These are phyloP conservation scores for Ichneumon xanthorius DNA, from an alignment of 2,888 invertebrate species.

Conservation along the genomic window DNA sequence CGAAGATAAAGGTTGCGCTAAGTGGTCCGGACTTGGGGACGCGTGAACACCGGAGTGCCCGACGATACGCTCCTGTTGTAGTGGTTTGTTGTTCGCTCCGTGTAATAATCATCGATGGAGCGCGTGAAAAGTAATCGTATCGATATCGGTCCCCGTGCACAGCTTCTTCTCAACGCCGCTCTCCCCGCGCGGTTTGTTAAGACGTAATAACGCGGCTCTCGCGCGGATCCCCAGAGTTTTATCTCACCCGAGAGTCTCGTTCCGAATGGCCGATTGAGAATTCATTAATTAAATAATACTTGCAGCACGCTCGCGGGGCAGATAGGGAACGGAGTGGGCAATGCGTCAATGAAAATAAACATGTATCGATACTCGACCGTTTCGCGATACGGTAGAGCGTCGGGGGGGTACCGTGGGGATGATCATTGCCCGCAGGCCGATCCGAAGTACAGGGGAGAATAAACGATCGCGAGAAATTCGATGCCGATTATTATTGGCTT, in stretches of 20 bases:
- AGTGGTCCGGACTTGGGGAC: conserved; percentile 64
- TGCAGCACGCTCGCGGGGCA: conserved; percentile 36
- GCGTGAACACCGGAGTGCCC: conserved; percentile 53
- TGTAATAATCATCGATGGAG: conserved; percentile 56
- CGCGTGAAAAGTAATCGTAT: conserved; percentile 67
- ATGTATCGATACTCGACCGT: conserved; percentile 15
- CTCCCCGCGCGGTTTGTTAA: conserved; percentile 68
- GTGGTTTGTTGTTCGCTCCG: conserved; percentile 12
- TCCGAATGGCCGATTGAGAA: conserved; percentile 72
- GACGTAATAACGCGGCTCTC: conserved; percentile 75
- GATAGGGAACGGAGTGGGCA: conserved; percentile 65
- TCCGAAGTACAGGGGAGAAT: not conserved
- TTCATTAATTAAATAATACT: conserved; percentile 81
- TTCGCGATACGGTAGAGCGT: not conserved
- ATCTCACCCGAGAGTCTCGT: conserved; percentile 51
- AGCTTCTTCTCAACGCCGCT: conserved; percentile 27
- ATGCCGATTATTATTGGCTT: conserved; percentile 4
- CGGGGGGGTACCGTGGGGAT: not conserved
- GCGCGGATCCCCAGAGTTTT: conserved; percentile 10
- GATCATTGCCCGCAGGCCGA: not conserved
- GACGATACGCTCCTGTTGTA: conserved; percentile 46
- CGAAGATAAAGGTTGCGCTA: conserved; percentile 69
- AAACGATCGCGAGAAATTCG: conserved; percentile 18
- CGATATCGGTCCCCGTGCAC: conserved; percentile 59
- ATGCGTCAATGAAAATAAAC: conserved; percentile 62